These are phyloP conservation scores for Branchinecta lynchi DNA, from an alignment of 1,140 invertebrate species.

Conservation along the genomic window DNA sequence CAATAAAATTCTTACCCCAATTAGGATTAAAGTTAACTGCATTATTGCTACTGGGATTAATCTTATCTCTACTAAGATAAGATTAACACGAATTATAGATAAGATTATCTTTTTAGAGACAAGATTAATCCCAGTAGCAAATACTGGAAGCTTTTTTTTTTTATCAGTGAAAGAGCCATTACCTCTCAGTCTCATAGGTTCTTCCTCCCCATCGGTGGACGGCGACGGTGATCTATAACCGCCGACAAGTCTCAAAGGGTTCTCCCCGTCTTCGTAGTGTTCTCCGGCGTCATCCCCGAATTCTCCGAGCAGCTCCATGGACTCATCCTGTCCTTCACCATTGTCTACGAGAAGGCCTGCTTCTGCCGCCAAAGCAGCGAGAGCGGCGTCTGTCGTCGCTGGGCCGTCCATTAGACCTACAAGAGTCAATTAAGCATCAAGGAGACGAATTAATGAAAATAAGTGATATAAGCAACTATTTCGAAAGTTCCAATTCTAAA, in stretches of 20 bases:
- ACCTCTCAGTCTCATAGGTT: background rate
- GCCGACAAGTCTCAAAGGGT: constrained; percentile 18
- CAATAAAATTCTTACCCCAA: too few relatives aligned
- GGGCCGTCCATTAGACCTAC: constrained; percentile 35
- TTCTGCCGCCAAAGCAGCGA: constrained; percentile 46
- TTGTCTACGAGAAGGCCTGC: constrained; percentile 43
- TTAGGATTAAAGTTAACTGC: too few relatives aligned
- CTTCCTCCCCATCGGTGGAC: background rate
- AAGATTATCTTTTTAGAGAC: too few relatives aligned
- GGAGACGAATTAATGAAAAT: background rate
- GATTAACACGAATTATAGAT: too few relatives aligned
- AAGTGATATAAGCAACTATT: too few relatives aligned
- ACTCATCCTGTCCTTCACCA: constrained; percentile 21
- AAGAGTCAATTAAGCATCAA: background rate
- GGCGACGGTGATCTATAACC: background rate
- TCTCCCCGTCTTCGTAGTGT: background rate
- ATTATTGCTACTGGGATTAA: too few relatives aligned
- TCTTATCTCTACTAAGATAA: too few relatives aligned
- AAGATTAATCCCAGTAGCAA: too few relatives aligned
- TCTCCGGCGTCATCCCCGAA: background rate
- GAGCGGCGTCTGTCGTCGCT: constrained; percentile 44
- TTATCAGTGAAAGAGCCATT: background rate
- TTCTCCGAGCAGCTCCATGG: constrained; percentile 21
- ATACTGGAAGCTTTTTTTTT: too few relatives aligned
- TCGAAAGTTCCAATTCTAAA: too few relatives aligned